phyloP scores from a whole-genome alignment of 2,113 vertebrate genomes.

The Craseonycteris thonglongyai region DNA sequence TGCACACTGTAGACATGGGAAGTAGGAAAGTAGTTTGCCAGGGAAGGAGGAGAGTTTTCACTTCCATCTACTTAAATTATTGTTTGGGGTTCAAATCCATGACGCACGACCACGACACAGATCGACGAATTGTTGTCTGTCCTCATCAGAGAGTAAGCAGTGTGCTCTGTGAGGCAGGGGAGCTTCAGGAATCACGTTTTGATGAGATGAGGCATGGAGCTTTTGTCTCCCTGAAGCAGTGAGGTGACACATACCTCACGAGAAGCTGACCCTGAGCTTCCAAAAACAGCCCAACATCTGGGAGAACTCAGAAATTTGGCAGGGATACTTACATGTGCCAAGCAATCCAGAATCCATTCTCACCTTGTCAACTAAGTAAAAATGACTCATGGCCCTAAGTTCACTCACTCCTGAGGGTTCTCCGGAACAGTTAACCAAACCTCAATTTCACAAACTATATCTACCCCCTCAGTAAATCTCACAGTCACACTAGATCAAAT shows the following conservation, averaged over 20 bases:
- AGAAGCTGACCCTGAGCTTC: background rate
- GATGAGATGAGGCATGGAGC: background rate
- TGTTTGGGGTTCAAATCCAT: background rate
- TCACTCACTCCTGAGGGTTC: background rate
- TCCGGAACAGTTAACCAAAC: background rate
- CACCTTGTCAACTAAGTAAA: conserved; percentile 31
- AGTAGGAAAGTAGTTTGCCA: background rate
- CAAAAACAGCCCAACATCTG: conserved; percentile 22
- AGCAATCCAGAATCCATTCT: conserved; percentile 23
- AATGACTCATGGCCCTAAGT: background rate
- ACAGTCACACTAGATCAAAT: background rate
- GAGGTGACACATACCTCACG: background rate
- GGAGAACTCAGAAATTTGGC: background rate
- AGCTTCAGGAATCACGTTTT: background rate
- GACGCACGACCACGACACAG: background rate
- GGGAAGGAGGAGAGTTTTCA: background rate
- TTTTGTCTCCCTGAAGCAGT: background rate
- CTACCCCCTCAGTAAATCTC: background rate
- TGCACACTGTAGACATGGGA: background rate
- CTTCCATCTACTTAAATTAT: background rate
- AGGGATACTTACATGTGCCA: background rate
- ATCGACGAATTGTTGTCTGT: background rate
- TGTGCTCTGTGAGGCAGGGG: too few relatives aligned
- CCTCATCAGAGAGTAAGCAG: background rate
- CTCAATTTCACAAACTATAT: conserved; percentile 49